phyloP scores from a whole-genome alignment of 1,140 invertebrate species.

The Lerema accius region DNA sequence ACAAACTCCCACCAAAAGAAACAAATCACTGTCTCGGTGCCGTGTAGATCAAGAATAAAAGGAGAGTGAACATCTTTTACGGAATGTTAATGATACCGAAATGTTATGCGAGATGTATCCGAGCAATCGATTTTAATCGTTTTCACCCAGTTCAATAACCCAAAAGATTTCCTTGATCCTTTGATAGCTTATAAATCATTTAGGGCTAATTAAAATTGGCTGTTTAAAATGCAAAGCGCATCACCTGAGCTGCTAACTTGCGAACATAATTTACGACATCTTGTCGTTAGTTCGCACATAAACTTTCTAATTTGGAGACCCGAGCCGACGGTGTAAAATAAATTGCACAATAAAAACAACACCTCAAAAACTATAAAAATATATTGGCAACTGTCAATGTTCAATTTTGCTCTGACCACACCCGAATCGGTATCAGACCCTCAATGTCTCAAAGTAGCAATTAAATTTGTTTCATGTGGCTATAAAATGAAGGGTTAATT shows the following conservation, averaged over 20 bases:
- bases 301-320: slow-evolving; percentile 77
- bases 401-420: slow-evolving; percentile 70
- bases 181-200: slow-evolving; percentile 74
- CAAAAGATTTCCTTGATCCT: slow-evolving; percentile 45
- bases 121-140: slow-evolving; percentile 28
- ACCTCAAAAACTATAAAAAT: slow-evolving; percentile 76
- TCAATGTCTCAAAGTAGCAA: slow-evolving; percentile 73
- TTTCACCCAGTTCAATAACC: slow-evolving; percentile 23
- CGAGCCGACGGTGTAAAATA: slow-evolving; percentile 50
- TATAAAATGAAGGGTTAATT: slow-evolving; percentile 68
- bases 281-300: slow-evolving; percentile 61
- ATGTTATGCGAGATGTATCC: slow-evolving; percentile 14
- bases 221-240: slow-evolving; percentile 51
- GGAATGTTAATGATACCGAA: slow-evolving; percentile 31
- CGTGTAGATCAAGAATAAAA: slow-evolving; percentile 32
- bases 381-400: slow-evolving; percentile 67
- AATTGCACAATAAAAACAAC: slow-evolving; percentile 73
- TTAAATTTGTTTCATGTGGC: slow-evolving; percentile 69
- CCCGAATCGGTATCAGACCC: slow-evolving; percentile 54
- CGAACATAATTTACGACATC: slow-evolving; percentile 75
- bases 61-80: slow-evolving; percentile 27
- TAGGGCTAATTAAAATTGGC: slow-evolving; percentile 71
- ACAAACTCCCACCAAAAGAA: slow-evolving; percentile 33
- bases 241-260: slow-evolving; percentile 54
- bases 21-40: slow-evolving; percentile 27